These are phyloP conservation scores for Phaonia tiefii DNA, from an alignment of 2,888 invertebrate species.

Conservation along the genomic window DNA sequence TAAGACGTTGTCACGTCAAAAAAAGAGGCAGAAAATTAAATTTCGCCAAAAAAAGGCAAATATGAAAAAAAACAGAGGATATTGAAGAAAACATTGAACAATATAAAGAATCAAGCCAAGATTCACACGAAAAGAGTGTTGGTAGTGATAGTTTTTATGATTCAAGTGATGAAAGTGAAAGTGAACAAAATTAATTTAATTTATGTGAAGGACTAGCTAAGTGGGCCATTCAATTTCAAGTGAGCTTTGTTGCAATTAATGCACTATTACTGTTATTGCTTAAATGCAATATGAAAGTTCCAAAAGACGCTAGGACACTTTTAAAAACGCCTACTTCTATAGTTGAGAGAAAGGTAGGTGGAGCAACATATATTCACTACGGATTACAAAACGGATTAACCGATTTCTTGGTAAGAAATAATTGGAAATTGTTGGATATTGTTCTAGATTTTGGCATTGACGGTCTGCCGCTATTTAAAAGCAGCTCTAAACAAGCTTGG, in stretches of 20 bases:
- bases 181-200: conserved; percentile 32
- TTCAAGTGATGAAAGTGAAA: conserved; percentile 36
- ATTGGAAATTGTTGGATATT: conserved; percentile 43
- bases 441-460: conserved; percentile 59
- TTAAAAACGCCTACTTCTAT: conserved; percentile 42
- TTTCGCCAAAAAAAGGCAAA: background rate
- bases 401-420: conserved; percentile 37
- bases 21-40: conserved; percentile 17
- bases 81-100: background rate
- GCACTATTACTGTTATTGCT: conserved; percentile 32
- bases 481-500: conserved; percentile 50
- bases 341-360: conserved; percentile 39
- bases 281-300: conserved; percentile 43
- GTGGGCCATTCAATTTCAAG: conserved; percentile 39
- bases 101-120: background rate
- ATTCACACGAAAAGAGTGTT: background rate
- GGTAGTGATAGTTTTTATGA: background rate
- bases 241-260: conserved; percentile 41
- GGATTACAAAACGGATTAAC: conserved; percentile 47
- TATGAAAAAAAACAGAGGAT: background rate
- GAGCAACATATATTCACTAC: conserved; percentile 45
- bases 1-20: too few relatives aligned
- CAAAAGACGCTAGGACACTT: conserved; percentile 38
- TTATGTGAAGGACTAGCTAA: conserved; percentile 45
- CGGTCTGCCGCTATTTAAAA: conserved; percentile 60